Base-by-base conservation (phyloP, 2,888 invertebrate genomes). In the Eupithecia subfuscata region DNA sequence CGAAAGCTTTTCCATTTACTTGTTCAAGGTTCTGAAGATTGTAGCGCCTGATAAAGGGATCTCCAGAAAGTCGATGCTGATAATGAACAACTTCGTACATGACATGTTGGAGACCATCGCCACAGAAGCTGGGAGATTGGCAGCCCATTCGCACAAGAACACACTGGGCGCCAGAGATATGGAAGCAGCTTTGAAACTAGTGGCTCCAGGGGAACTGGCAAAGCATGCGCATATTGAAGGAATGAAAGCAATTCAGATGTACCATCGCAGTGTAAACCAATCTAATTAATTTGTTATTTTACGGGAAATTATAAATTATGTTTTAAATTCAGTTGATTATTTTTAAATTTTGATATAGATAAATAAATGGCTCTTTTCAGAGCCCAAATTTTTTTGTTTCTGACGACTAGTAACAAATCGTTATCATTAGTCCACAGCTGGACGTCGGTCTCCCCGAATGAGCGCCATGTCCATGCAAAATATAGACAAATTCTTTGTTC, bases 31-130 rank as follows among this genome's bases (percentile, higher is more conserved):
- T 7, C 83, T 97, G 76, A 95, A 95, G 82, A 95, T 95, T 81
- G 95, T 96, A 0, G 45, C 84, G 0, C 95, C 96, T 80, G 95
- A 96, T 0, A 96, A 96, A 65, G 96, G 96, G 0, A 96, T 97
- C 71, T 96, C 97, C 0, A 95, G 95, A 37, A 96, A 97, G 82
- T 96, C 97, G 0, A 97, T 97, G 96, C 88, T 95, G 82, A 97
- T 97, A 80, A 97, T 97, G 96, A 97, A 97, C 88, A 96, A 96
- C 83, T 97, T 97, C 79, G 96, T 97, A 0, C 96, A 96, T 82
- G 97, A 97, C 81, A 96, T 97, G 84, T 94, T 97, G 84, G 97
- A 97, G 86, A 95, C 96, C 67, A 96, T 97, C 65, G 97, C 97
- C 0, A 91, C 94, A 0, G 96, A 97, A 85, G 96, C 97, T 0